Evolutionary conservation across 2,113 vertebrate species (phyloP).

Genomic region (Pantherophis guttatus): DNA sequence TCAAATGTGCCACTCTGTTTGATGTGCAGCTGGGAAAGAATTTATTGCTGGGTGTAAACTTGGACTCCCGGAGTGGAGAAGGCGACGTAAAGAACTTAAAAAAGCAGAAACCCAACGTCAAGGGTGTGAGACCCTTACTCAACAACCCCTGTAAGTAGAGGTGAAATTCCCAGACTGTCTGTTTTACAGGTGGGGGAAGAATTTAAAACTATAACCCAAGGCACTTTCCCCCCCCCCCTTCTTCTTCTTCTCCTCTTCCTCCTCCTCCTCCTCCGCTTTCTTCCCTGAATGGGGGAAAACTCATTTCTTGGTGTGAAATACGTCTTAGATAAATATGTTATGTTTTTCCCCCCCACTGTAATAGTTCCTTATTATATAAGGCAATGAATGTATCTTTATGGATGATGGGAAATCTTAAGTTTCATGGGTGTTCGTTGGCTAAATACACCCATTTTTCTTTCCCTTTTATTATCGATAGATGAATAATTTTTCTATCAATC

Average conservation of each 20-base stretch:
- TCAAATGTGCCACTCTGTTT: not conserved
- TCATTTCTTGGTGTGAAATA: not conserved
- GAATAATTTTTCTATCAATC: not conserved
- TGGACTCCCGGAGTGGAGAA: not conserved
- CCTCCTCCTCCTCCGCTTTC: not conserved
- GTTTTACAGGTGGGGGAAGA: not conserved
- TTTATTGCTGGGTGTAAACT: too few species aligned
- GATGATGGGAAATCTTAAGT: not conserved
- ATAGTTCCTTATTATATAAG: not conserved
- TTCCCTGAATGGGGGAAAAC: not conserved
- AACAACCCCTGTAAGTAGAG: not conserved
- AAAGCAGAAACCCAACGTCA: not conserved
- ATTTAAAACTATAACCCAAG: not conserved
- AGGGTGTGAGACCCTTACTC: too few species aligned
- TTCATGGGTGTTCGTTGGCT: not conserved
- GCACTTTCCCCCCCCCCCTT: rapidly evolving
- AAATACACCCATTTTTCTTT: not conserved
- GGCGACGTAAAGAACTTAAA: not conserved
- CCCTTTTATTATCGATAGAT: not conserved
- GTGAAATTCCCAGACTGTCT: not conserved
- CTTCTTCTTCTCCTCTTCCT: not conserved
- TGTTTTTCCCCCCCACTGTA: too few species aligned
- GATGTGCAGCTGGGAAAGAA: not conserved
- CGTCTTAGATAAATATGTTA: not conserved
- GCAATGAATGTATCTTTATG: not conserved